phyloP scores from a whole-genome alignment of 2,797 vertebrate species.

The Steatocranus sp. region DNA sequence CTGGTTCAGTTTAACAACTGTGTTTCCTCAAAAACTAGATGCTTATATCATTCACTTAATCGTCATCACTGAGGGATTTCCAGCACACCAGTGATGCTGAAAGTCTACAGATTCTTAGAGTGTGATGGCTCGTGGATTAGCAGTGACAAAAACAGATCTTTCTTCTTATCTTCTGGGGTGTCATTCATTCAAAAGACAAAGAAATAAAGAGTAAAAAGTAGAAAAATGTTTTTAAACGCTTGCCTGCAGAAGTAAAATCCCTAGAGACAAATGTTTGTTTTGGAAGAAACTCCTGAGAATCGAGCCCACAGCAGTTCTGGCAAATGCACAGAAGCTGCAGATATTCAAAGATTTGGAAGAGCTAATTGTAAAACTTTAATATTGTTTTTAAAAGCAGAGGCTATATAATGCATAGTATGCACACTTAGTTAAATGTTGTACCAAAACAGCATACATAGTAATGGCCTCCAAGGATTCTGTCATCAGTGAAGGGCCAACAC shows the following conservation, averaged over 20 bases:
- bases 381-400: neutral
- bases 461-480: neutral
- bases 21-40: neutral
- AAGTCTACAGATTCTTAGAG: neutral
- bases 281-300: conserved; percentile 1
- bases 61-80: neutral
- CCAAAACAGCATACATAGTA: neutral
- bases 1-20: neutral
- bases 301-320: neutral
- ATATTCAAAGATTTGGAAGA: neutral
- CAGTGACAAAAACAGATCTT: neutral
- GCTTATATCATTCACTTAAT: neutral
- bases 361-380: neutral
- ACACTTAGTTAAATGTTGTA: neutral
- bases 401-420: neutral
- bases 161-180: neutral
- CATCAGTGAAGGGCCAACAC: neutral
- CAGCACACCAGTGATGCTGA: neutral
- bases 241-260: neutral
- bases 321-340: neutral
- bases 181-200: neutral
- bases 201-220: neutral
- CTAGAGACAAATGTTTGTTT: conserved; percentile 2
- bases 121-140: neutral
- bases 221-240: neutral